phyloP scores from a whole-genome alignment of 1,140 invertebrate genomes.

The Heliconius hewitsoni region DNA sequence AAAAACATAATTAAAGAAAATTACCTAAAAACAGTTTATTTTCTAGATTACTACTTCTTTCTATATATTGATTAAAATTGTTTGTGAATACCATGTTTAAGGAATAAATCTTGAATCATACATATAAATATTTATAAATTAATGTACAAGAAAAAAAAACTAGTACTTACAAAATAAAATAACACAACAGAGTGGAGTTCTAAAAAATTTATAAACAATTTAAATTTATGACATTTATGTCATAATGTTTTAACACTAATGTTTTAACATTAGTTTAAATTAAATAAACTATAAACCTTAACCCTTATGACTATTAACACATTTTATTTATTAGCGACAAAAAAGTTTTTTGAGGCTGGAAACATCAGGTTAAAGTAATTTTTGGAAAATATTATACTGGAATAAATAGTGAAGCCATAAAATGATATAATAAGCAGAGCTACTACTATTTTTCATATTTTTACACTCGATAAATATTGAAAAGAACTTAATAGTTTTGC shows the following conservation, averaged over 20 bases:
- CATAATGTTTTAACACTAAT: too few relatives aligned
- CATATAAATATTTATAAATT: too few relatives aligned
- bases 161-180: neutral
- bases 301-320: slow-evolving; percentile 17
- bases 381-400: neutral
- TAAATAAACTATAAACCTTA: slow-evolving; percentile 1
- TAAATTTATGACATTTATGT: neutral
- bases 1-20: too few relatives aligned
- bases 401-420: neutral
- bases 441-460: too few relatives aligned
- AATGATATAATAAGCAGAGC: neutral
- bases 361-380: neutral
- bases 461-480: neutral
- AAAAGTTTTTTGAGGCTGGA: neutral
- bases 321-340: neutral
- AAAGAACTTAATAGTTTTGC: neutral
- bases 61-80: too few relatives aligned
- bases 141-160: neutral
- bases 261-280: neutral
- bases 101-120: too few relatives aligned
- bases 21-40: too few relatives aligned
- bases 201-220: neutral
- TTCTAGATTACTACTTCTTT: too few relatives aligned
- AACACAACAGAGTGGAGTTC: neutral
- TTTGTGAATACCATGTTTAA: too few relatives aligned